phyloP scores from a whole-genome alignment of 2,797 vertebrate genomes.

The Miichthys miiuy region DNA sequence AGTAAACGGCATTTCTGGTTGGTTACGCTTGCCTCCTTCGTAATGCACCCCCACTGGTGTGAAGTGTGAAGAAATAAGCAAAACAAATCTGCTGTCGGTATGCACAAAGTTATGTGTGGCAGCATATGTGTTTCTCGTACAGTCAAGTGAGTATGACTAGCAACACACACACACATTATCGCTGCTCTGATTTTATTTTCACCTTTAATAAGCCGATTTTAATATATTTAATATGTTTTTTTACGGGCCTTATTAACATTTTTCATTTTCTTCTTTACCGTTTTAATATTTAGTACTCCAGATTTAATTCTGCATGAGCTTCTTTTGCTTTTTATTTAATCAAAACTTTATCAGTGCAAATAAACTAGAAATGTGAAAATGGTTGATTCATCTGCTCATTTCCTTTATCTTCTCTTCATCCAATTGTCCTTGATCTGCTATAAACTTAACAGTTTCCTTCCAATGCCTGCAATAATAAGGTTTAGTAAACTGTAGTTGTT shows the following conservation, averaged over 20 bases:
- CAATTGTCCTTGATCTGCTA: constrained; percentile 31
- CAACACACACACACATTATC: neutral
- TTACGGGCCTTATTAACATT: no score
- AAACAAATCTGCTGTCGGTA: constrained; percentile 46
- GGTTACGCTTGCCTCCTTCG: constrained; percentile 31
- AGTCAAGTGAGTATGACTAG: constrained; percentile 27
- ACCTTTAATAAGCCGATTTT: neutral
- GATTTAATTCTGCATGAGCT: no score
- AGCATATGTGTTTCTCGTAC: constrained; percentile 23
- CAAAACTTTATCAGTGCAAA: constrained; percentile 20
- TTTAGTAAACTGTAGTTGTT: constrained; percentile 45
- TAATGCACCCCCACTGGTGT: constrained; percentile 41
- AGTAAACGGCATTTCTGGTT: constrained; percentile 11
- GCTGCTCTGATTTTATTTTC: neutral
- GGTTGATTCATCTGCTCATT: constrained; percentile 26
- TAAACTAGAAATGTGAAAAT: constrained; percentile 35
- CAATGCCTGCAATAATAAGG: constrained; percentile 16
- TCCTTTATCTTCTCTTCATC: constrained; percentile 19
- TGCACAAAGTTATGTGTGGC: constrained; percentile 28
- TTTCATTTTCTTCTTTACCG: neutral
- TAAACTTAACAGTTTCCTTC: constrained; percentile 25
- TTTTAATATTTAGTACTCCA: neutral
- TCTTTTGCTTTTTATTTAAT: neutral
- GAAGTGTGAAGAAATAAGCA: constrained; percentile 52
- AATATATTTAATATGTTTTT: neutral